These are phyloP conservation scores for Anolis apletophallus DNA, from an alignment of 2,797 vertebrate species.

Conservation along the genomic window DNA sequence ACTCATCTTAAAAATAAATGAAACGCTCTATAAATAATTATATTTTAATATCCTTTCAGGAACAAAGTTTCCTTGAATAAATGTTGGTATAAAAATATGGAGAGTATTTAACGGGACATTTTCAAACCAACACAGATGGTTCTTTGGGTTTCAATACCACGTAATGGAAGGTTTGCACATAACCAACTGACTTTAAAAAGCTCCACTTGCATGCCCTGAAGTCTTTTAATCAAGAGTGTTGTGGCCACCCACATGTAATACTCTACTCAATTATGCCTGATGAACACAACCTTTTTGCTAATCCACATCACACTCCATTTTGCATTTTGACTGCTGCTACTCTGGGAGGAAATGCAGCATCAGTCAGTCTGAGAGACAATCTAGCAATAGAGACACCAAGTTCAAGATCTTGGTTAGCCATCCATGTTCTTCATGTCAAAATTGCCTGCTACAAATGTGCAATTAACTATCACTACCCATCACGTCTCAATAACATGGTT, in stretches of 20 bases:
- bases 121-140: slow-evolving; percentile 44
- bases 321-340: background rate
- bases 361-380: background rate
- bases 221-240: background rate
- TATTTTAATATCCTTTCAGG: slow-evolving; percentile 15
- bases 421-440: background rate
- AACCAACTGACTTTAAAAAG: background rate
- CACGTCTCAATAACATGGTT: too few relatives aligned
- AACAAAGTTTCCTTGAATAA: slow-evolving; percentile 54
- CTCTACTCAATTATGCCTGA: background rate
- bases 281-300: background rate
- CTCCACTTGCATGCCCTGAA: too few relatives aligned
- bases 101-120: slow-evolving; percentile 56
- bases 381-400: background rate
- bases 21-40: slow-evolving; percentile 13
- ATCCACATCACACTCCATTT: background rate
- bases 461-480: background rate
- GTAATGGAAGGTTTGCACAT: slow-evolving; percentile 9
- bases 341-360: background rate
- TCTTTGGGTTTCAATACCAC: background rate
- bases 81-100: slow-evolving; percentile 53
- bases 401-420: background rate
- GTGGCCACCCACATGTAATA: background rate
- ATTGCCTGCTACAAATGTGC: background rate
- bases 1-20: slow-evolving; percentile 21